Base-by-base conservation (phyloP, 2,888 invertebrate species). In the Thyatira batis region DNA sequence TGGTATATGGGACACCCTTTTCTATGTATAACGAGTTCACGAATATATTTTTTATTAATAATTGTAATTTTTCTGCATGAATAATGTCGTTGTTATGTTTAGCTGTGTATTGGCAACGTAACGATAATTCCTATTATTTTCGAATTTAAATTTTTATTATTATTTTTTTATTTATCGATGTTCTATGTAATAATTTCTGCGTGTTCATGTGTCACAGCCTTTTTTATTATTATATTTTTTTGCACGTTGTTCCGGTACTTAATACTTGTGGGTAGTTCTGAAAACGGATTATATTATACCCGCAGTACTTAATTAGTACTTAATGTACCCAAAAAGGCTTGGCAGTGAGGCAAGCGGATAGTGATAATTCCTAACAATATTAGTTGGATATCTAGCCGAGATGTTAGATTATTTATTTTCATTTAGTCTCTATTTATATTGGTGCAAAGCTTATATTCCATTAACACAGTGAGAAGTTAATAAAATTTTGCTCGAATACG, bases 61-160 rank as follows among this genome's bases (percentile, higher is more conserved):
- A 61, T 55, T 78, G 69, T 71, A 64, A 67, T 67, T 20, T 20
- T 10, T 48, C 52, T 80, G 84, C 85, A 85, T 85, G 83, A 65
- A 65, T 60, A 66, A 74, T n/a, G 71, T 78, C 73, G 75, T 76
- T 75, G 61, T 75, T 39, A 63, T 78, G 78, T 76, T 62, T 82
- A 85, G 79, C 57, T 76, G 68, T 76, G 64, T 78, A 71, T 76
- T 65, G 65, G 69, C 67, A 72, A 71, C 78, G 80, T 67, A 71
- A 71, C 78, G 80, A 82, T 85, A 83, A 87, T 89, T 89, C 89
- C 89, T 89, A 84, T 78, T 74, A 60, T 71, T 73, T 85, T 87
- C 86, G 86, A 89, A 88, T 89, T 89, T 85, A 78, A 76, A 74
- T 73, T 60, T 69, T 70, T 71, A 71, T 72, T 72, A 64, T 56